phyloP scores from a whole-genome alignment of 37 sponge, comb jelly and placozoan genomes.

The Lycopodina hypogea region DNA sequence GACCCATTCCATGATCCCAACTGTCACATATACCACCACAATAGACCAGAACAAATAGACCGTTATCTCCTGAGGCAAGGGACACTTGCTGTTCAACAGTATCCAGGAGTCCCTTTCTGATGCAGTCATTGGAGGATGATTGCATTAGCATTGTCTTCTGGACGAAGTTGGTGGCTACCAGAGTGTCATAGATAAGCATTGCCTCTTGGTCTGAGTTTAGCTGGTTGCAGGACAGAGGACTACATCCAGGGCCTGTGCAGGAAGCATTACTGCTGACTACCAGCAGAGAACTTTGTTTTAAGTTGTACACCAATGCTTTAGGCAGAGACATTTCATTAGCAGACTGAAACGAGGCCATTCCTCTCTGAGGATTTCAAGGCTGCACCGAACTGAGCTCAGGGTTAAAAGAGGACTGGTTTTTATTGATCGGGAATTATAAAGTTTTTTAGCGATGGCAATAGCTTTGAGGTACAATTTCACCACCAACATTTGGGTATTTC shows the following conservation, averaged over 20 bases:
- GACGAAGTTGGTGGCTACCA: background rate
- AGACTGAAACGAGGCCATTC: no score
- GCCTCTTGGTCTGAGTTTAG: background rate
- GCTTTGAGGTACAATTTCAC: no score
- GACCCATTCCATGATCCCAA: background rate
- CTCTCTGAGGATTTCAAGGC: no score
- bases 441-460: no score
- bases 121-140: conserved; percentile 11
- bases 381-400: no score
- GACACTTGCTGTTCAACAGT: conserved; percentile 24
- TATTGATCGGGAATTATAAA: no score
- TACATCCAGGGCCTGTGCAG: no score
- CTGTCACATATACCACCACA: conserved; percentile 16
- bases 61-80: conserved; percentile 19
- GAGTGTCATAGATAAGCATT: background rate
- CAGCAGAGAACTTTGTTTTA: background rate
- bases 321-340: background rate
- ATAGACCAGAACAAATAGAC: conserved; percentile 50
- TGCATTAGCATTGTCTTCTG: background rate
- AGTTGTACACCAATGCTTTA: background rate
- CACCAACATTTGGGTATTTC: no score
- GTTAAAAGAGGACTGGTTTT: no score
- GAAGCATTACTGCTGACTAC: background rate
- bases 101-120: conserved; percentile 17
- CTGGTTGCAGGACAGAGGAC: background rate